Conservation (phyloP, 2,113 vertebrate genomes). For the Crotalus tigris region DNA sequence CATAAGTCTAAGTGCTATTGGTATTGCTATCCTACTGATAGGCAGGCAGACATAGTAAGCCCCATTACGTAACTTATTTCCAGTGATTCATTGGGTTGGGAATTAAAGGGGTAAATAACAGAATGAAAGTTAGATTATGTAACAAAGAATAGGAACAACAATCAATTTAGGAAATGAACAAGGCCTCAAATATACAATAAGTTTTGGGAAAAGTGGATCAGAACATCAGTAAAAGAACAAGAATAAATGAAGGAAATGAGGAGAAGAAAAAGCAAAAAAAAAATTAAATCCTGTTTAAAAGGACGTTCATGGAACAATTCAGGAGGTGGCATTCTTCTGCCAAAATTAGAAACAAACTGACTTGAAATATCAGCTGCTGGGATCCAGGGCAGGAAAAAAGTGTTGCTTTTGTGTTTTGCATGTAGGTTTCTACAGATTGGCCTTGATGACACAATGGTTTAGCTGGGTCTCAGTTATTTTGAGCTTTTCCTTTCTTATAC, state of each 20-base stretch:
- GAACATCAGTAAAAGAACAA: not conserved
- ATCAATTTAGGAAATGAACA: not conserved
- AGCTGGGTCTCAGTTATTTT: not conserved
- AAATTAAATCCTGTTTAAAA: not conserved
- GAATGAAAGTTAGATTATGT: not conserved
- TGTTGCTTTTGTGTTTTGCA: not conserved
- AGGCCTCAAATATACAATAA: not conserved
- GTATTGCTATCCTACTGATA: not conserved
- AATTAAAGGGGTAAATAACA: not conserved
- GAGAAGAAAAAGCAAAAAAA: not conserved
- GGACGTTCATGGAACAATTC: not conserved
- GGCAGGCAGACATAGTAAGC: not conserved
- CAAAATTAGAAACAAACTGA: not conserved
- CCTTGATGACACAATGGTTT: not conserved
- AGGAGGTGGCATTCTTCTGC: not conserved
- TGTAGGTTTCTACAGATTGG: not conserved
- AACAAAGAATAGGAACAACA: not conserved
- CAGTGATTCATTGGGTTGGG: not conserved
- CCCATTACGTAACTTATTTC: not conserved
- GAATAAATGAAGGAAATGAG: not conserved
- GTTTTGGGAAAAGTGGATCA: not conserved
- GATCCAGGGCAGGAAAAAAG: not conserved
- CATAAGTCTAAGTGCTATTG: too few species aligned
- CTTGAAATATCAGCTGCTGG: not conserved
- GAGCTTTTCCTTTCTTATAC: not conserved